Evolutionary conservation across 2,888 invertebrate genomes (phyloP).

Genomic region (Pristionchus entomophagus): DNA sequence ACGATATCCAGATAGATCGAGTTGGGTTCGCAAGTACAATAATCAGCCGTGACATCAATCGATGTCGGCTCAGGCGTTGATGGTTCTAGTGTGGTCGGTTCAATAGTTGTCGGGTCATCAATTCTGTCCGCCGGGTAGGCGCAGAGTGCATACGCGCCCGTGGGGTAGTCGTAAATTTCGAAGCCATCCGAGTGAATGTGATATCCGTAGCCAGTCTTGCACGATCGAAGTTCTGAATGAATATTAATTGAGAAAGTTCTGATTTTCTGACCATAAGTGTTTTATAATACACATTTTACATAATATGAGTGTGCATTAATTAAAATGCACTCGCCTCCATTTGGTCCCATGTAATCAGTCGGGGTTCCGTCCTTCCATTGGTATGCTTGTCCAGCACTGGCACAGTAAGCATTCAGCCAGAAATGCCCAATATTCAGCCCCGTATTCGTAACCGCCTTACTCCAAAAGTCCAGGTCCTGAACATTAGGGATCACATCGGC

Average conservation of each 20-base stretch:
- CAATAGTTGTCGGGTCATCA: neutral
- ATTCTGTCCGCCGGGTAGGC: neutral
- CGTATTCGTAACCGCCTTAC: neutral
- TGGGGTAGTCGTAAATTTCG: neutral
- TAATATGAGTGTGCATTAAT: no score
- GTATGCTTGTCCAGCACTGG: neutral
- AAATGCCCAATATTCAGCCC: neutral
- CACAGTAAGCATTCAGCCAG: neutral
- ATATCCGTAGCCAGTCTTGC: neutral
- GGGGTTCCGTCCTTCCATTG: neutral
- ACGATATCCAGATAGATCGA: slow-evolving; percentile 21
- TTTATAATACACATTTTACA: no score
- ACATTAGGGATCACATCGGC: neutral
- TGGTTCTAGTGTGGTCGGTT: neutral
- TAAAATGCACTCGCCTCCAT: neutral
- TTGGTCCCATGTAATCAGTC: neutral
- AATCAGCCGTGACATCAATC: neutral
- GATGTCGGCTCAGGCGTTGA: neutral
- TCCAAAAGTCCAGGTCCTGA: slow-evolving; percentile 15
- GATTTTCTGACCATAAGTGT: no score
- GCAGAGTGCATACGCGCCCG: neutral
- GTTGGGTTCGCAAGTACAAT: neutral
- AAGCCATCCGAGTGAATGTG: slow-evolving; percentile 23
- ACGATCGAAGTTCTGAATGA: neutral
- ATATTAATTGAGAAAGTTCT: no score